Conservation (phyloP, 1,140 invertebrate genomes). For the Argopecten irradians region DNA sequence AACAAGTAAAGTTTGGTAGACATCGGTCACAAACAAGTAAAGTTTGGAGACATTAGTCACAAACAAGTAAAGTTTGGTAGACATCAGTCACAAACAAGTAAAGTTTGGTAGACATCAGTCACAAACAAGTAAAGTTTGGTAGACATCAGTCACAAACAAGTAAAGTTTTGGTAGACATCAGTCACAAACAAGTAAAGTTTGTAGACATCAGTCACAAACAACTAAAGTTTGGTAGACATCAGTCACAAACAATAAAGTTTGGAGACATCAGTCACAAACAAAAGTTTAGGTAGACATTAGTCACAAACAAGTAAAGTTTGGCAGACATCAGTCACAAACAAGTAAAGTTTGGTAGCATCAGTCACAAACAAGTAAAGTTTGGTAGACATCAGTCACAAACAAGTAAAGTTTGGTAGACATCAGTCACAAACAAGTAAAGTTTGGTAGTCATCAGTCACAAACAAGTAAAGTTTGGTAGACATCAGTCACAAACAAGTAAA, state of each 20-base stretch:
- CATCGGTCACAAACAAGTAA: conserved; percentile 72
- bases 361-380: background rate
- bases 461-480: too few species aligned
- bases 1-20: conserved; percentile 58
- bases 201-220: background rate
- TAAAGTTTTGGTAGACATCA: conserved; percentile 21
- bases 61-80: background rate
- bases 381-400: background rate
- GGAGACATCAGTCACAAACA: background rate
- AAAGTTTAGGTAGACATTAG: background rate
- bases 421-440: conserved; percentile 50
- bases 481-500: too few species aligned
- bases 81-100: background rate
- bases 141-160: conserved; percentile 72
- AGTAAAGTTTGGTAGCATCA: too few species aligned
- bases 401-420: conserved; percentile 66
- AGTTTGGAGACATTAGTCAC: background rate
- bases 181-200: background rate
- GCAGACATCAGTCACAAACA: too few species aligned
- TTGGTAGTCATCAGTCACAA: too few species aligned
- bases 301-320: conserved; percentile 14
- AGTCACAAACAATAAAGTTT: background rate
- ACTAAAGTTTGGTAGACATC: background rate
- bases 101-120: background rate
- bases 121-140: conserved; percentile 53